A percentile compares a stretch with the other conserved stretches of the same genome.
Conservation (phyloP, 2,113 vertebrate genomes). For the Poeciliopsis prolifica region DNA sequence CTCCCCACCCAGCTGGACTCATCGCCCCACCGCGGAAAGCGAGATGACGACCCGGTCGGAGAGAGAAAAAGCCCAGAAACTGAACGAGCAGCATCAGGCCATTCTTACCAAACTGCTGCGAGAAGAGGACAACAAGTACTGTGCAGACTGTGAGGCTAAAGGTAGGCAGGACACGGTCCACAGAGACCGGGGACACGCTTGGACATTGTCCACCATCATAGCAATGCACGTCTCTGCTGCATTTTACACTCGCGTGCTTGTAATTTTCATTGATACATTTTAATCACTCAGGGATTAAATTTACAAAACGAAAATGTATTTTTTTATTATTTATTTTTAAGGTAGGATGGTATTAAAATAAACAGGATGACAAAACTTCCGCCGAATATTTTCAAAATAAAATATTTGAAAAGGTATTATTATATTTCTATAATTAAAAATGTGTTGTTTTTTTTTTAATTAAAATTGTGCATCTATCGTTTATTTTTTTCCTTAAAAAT, state of each 20-base stretch:
- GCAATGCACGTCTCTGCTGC: background rate
- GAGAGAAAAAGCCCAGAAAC: constrained; percentile 94
- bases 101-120: constrained; percentile 91
- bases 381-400: constrained; percentile 50
- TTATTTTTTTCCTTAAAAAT: background rate
- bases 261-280: background rate
- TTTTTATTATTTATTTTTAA: background rate
- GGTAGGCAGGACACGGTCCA: constrained; percentile 67
- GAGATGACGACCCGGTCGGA: constrained; percentile 93
- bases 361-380: constrained; percentile 31
- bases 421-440: background rate
- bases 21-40: background rate
- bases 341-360: constrained; percentile 9
- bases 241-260: too few species aligned
- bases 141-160: constrained; percentile 96
- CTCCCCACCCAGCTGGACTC: constrained; percentile 7
- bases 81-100: constrained; percentile 95
- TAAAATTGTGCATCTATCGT: background rate
- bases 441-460: background rate
- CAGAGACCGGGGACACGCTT: background rate
- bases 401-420: background rate
- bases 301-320: background rate
- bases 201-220: background rate
- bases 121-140: constrained; percentile 95
- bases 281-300: background rate